phyloP scores from a whole-genome alignment of 2,888 invertebrate species.

The Meandrusa payeni region DNA sequence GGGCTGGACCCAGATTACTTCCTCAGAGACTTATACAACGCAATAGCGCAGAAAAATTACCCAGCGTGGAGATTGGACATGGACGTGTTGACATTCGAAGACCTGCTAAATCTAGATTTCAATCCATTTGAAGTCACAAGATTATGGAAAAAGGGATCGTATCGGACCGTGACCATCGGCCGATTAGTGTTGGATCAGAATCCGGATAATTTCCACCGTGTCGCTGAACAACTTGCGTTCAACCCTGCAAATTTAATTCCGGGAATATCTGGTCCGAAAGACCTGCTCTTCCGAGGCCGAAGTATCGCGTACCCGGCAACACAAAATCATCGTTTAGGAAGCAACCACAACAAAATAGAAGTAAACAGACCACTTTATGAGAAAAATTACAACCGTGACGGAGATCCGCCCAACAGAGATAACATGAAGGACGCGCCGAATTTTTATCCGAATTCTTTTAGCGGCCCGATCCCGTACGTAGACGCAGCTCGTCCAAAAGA shows the following conservation, averaged over 20 bases:
- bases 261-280: constrained; percentile 57
- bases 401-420: constrained; percentile 84
- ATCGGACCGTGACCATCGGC: constrained; percentile 47
- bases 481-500: constrained; percentile 51
- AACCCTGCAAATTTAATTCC: constrained; percentile 59
- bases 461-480: constrained; percentile 87
- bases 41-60: constrained; percentile 84
- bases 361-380: constrained; percentile 51
- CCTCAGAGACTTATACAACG: constrained; percentile 91
- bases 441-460: constrained; percentile 96
- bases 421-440: constrained; percentile 94
- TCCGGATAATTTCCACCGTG: constrained; percentile 50
- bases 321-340: constrained; percentile 54
- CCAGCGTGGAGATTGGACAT: constrained; percentile 60
- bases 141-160: constrained; percentile 59
- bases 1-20: constrained; percentile 90
- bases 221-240: constrained; percentile 41
- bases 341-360: constrained; percentile 49
- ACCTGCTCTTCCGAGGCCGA: constrained; percentile 48
- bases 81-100: constrained; percentile 47
- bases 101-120: constrained; percentile 45
- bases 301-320: constrained; percentile 48
- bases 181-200: constrained; percentile 46
- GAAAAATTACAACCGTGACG: constrained; percentile 51
- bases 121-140: constrained; percentile 56